phyloP scores from a whole-genome alignment of 2,113 vertebrate species.

The Hydropotes inermis region DNA sequence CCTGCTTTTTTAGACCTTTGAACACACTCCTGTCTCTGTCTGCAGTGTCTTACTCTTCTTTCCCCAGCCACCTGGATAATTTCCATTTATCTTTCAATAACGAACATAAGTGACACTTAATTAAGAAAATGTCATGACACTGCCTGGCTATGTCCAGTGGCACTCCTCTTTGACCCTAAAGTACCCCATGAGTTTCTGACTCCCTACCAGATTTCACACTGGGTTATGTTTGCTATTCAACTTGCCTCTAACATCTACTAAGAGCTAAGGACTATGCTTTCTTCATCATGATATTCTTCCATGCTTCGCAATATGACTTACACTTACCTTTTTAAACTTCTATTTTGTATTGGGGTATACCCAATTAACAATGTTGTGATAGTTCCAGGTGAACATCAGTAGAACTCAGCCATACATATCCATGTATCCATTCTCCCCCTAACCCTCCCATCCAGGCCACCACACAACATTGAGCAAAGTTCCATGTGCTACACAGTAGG shows the following conservation, averaged over 20 bases:
- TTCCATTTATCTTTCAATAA: background rate
- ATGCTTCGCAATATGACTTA: background rate
- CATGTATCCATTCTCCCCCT: background rate
- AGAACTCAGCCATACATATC: background rate
- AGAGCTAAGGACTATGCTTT: background rate
- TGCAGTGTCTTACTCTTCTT: background rate
- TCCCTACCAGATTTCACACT: background rate
- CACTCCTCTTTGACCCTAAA: background rate
- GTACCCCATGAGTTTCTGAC: background rate
- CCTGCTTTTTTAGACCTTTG: background rate
- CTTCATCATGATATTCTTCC: background rate
- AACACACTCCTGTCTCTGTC: background rate
- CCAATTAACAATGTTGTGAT: background rate
- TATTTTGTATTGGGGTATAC: background rate
- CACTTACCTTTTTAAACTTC: background rate
- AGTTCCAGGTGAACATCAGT: background rate
- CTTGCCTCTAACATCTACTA: background rate
- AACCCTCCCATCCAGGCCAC: background rate
- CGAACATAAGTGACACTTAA: background rate
- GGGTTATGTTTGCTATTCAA: background rate
- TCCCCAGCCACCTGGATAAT: background rate
- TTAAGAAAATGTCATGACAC: background rate
- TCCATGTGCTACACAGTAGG: background rate
- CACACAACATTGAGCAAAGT: background rate
- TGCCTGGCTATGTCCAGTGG: background rate